Percentiles rank a stretch among this genome's conserved stretches.
Evolutionary conservation across 2,888 invertebrate genomes (phyloP).

Genomic region (Helobdella robusta): DNA sequence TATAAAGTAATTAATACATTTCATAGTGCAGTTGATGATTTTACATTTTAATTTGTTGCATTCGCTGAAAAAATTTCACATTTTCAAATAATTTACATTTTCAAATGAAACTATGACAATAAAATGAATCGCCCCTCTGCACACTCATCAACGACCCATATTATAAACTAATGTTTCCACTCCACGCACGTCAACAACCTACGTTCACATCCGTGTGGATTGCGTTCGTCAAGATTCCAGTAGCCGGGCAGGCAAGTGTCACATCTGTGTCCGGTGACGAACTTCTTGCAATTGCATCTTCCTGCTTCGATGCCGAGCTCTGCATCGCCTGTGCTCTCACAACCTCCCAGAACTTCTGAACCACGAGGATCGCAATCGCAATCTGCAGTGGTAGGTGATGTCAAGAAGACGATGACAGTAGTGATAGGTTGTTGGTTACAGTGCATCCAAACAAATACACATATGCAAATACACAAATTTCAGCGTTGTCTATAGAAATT

Average conservation of each 20-base stretch:
- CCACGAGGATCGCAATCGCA: slow-evolving; percentile 47
- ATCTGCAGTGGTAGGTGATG: slow-evolving; percentile 26
- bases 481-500: too few species aligned
- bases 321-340: slow-evolving; percentile 77
- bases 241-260: slow-evolving; percentile 90
- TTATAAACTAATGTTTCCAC: too few species aligned
- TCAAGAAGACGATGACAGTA: too few species aligned
- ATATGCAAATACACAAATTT: not conserved
- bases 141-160: not conserved
- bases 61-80: not conserved
- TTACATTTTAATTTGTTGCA: too few species aligned
- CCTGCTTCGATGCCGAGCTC: slow-evolving; percentile 51
- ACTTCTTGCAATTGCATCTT: slow-evolving; percentile 77
- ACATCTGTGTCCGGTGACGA: slow-evolving; percentile 81
- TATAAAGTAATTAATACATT: not conserved
- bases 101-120: too few species aligned
- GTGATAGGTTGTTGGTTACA: too few species aligned
- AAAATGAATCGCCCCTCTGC: too few species aligned
- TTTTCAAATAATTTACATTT: too few species aligned
- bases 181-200: too few species aligned
- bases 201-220: slow-evolving; percentile 70
- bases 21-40: too few species aligned
- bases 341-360: slow-evolving; percentile 68
- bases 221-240: slow-evolving; percentile 59
- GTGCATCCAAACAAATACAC: not conserved